A percentile compares a stretch with the other conserved stretches of the same genome.
phyloP scores from a whole-genome alignment of 2,888 invertebrate genomes.

The Eumacrocentrus americanus region DNA sequence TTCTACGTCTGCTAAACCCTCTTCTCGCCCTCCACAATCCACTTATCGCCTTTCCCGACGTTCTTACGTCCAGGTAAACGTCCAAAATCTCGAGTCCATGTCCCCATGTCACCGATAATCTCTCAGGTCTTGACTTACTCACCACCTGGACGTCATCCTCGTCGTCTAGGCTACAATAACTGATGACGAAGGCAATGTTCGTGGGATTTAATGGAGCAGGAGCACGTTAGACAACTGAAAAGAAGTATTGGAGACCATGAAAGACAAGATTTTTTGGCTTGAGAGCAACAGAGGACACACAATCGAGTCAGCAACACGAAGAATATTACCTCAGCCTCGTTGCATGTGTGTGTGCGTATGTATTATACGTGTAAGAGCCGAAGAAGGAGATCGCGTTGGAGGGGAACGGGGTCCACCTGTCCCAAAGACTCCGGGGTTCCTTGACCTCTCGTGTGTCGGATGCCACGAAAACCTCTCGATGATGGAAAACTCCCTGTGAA shows the following conservation, averaged over 20 bases:
- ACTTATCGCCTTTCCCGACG: constrained; percentile 4
- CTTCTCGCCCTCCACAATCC: background rate
- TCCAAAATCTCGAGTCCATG: constrained; percentile 17
- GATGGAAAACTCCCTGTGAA: constrained; percentile 8
- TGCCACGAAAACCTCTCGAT: constrained; percentile 11
- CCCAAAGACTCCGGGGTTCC: constrained; percentile 21
- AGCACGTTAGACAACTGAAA: no score
- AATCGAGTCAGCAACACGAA: background rate
- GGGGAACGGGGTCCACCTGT: constrained; percentile 17
- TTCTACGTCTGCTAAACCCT: background rate
- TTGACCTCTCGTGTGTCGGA: constrained; percentile 17
- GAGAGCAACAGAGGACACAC: background rate
- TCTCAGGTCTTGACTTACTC: background rate
- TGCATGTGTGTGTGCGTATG: constrained; percentile 10
- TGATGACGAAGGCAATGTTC: background rate
- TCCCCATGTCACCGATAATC: constrained; percentile 16
- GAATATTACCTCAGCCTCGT: background rate
- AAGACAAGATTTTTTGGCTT: background rate
- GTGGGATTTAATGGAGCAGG: no score
- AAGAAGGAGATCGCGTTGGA: constrained; percentile 9
- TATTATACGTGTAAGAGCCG: constrained; percentile 5
- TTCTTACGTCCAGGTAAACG: background rate
- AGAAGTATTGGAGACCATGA: no score
- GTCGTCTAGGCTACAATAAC: background rate
- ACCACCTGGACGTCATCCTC: background rate